A percentile compares a stretch with the other conserved stretches of the same genome.
Conservation (phyloP, 2,888 invertebrate species). For the Ethmia dodecea region DNA sequence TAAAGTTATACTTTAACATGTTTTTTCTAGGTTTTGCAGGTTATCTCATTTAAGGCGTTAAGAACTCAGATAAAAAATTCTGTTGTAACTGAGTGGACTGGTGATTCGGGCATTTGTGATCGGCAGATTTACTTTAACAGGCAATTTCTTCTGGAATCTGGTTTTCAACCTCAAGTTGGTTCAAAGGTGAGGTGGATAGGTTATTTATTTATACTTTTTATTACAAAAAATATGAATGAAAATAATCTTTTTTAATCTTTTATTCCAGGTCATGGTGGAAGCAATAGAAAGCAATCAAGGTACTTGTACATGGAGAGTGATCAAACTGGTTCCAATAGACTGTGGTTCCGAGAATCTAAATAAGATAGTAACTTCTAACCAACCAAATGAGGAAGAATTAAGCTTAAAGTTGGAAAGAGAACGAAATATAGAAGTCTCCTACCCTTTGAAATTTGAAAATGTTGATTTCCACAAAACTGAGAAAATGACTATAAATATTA, state of each 20-base stretch:
- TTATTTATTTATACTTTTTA: not conserved
- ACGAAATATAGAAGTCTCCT: conserved; percentile 73
- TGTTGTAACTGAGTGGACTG: conserved; percentile 58
- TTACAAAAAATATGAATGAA: too few species aligned
- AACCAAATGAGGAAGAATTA: conserved; percentile 27
- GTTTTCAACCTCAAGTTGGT: conserved; percentile 74
- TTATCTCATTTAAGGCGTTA: conserved; percentile 78
- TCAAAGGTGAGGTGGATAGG: conserved; percentile 62
- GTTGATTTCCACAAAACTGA: conserved; percentile 46
- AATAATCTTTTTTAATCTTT: conserved; percentile 27
- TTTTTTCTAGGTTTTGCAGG: conserved; percentile 76
- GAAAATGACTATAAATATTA: conserved; percentile 37
- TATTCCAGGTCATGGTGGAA: conserved; percentile 75
- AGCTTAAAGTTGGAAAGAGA: conserved; percentile 54
- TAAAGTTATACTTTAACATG: not conserved
- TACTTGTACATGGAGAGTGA: conserved; percentile 77
- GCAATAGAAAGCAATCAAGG: conserved; percentile 85
- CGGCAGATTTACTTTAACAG: conserved; percentile 78
- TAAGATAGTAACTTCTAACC: conserved; percentile 17
- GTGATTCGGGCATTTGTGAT: conserved; percentile 75
- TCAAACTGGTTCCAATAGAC: conserved; percentile 52
- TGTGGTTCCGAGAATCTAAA: conserved; percentile 40
- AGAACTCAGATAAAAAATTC: conserved; percentile 75
- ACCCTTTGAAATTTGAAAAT: conserved; percentile 64
- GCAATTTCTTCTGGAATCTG: conserved; percentile 69